Percentiles rank a stretch among this genome's conserved stretches.
phyloP scores from a whole-genome alignment of 2,113 vertebrate genomes.

The Sminthopsis crassicaudata region DNA sequence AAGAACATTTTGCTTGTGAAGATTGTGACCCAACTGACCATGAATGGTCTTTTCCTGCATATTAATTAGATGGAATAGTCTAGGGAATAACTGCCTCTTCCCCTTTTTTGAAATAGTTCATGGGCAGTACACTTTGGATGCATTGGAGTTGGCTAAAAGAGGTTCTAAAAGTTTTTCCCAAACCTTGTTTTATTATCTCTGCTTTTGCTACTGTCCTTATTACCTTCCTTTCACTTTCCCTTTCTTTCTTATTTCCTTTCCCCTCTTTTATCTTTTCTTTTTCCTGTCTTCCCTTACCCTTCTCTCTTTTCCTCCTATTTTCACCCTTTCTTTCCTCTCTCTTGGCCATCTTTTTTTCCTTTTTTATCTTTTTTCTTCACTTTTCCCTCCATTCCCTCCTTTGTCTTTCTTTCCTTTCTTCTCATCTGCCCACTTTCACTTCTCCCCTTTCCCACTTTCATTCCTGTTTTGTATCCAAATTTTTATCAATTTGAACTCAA shows the following conservation, averaged over 20 bases:
- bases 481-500: constrained; percentile 65
- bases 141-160: neutral
- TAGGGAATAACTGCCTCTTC: neutral
- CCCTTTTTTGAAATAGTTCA: neutral
- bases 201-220: neutral
- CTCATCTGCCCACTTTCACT: neutral
- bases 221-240: neutral
- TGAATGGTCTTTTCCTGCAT: neutral
- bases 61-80: neutral
- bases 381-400: neutral
- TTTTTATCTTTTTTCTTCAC: neutral
- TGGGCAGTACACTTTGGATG: neutral
- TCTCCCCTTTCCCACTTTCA: neutral
- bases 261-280: neutral
- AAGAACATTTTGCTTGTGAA: neutral
- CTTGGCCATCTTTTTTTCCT: neutral
- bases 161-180: constrained; percentile 44
- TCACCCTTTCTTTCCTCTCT: neutral
- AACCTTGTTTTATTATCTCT: neutral
- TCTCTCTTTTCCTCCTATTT: neutral
- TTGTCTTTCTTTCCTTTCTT: neutral
- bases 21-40: constrained; percentile 39
- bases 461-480: constrained; percentile 18
- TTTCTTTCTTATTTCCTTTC: neutral
- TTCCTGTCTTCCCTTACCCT: neutral